phyloP scores from a whole-genome alignment of 23 tunicate species.

The Oikopleura dioica region DNA sequence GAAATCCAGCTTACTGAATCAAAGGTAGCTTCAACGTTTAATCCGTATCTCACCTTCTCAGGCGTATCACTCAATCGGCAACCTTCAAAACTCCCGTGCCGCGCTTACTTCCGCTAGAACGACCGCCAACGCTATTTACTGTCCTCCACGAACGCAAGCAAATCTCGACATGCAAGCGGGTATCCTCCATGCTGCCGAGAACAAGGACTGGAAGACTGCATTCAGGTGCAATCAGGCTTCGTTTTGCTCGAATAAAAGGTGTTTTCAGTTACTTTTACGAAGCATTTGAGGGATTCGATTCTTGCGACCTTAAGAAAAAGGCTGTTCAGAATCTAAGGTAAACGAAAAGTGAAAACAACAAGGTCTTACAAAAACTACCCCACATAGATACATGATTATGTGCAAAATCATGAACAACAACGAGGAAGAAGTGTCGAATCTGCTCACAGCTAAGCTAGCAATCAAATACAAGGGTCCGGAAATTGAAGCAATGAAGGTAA shows the following conservation, averaged over 20 bases:
- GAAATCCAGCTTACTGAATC: constrained; percentile 78
- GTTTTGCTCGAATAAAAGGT: not conserved
- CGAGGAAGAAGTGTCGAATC: constrained; percentile 72
- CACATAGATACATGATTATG: not conserved
- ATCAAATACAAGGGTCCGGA: constrained; percentile 54
- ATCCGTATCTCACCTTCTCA: constrained; percentile 23
- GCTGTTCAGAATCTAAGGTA: not conserved
- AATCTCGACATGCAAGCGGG: constrained; percentile 89
- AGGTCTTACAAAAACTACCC: not conserved
- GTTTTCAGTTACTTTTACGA: constrained; percentile 50
- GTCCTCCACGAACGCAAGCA: constrained; percentile 98
- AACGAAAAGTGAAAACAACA: not conserved
- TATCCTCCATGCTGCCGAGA: constrained; percentile 86
- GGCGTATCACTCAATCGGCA: constrained; percentile 91
- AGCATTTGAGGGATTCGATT: constrained; percentile 61
- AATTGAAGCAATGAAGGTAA: constrained; percentile 82
- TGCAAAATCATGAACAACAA: constrained; percentile 14
- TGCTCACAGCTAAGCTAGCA: constrained; percentile 76
- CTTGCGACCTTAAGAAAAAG: constrained; percentile 7
- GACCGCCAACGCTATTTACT: constrained; percentile 94
- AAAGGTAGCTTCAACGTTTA: not conserved
- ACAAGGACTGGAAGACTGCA: constrained; percentile 98
- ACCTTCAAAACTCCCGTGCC: constrained; percentile 87
- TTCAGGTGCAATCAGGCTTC: constrained; percentile 21
- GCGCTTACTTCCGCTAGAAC: constrained; percentile 94